phyloP scores from a whole-genome alignment of 2,888 invertebrate species.

The Drosophila birchii region DNA sequence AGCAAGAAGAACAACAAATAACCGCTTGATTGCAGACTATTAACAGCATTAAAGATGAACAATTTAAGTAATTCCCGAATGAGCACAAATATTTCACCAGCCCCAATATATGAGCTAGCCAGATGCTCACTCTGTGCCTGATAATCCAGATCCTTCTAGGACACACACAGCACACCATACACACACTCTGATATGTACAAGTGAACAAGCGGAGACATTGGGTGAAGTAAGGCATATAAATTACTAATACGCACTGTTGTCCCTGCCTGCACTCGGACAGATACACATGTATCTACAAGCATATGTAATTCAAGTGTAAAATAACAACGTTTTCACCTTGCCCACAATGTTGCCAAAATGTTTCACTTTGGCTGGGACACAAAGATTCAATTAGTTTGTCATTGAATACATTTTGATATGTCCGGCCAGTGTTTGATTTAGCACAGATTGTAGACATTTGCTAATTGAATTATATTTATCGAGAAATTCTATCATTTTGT shows the following conservation, averaged over 20 bases:
- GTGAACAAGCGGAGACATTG: constrained; percentile 25
- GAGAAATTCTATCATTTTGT: constrained; percentile 10
- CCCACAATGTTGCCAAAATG: constrained; percentile 38
- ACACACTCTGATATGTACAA: neutral
- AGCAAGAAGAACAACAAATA: constrained; percentile 42
- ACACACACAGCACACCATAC: neutral
- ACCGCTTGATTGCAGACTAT: constrained; percentile 76
- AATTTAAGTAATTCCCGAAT: constrained; percentile 77
- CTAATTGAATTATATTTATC: constrained; percentile 48
- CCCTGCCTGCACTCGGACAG: constrained; percentile 44
- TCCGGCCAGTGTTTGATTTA: constrained; percentile 35
- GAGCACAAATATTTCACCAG: constrained; percentile 63
- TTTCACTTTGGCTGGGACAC: constrained; percentile 38
- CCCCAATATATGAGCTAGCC: neutral
- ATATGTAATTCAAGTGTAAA: constrained; percentile 28
- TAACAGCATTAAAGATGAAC: constrained; percentile 77
- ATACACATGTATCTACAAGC: constrained; percentile 37
- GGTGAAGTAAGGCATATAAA: constrained; percentile 60
- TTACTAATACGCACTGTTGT: constrained; percentile 74
- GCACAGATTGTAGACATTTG: constrained; percentile 38
- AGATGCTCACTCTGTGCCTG: constrained; percentile 12
- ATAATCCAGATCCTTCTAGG: neutral
- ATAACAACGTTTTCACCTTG: constrained; percentile 41
- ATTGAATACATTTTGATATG: constrained; percentile 32
- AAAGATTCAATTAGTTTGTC: constrained; percentile 44